These are phyloP conservation scores for Sycophila texana DNA, from an alignment of 2,888 invertebrate genomes.

Conservation along the genomic window DNA sequence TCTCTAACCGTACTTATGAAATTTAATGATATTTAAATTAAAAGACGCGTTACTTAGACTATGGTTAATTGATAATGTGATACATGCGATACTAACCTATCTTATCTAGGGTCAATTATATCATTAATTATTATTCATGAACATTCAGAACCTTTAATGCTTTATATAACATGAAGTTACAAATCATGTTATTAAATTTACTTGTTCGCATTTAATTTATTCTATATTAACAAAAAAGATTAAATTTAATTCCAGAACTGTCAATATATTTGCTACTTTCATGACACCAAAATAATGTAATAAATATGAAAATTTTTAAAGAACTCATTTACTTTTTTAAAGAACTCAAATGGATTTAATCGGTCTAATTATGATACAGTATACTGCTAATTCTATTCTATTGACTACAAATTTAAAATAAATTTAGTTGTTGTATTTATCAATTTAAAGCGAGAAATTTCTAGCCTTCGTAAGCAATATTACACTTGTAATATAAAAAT, in stretches of 20 bases:
- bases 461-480: not conserved
- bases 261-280: too few species aligned
- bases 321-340: not conserved
- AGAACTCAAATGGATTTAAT: not conserved
- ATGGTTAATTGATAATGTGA: conserved; percentile 48
- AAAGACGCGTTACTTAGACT: conserved; percentile 36
- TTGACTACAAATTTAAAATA: not conserved
- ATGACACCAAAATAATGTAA: too few species aligned
- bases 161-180: conserved; percentile 20
- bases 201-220: not conserved
- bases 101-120: conserved; percentile 36
- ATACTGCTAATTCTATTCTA: not conserved
- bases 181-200: conserved; percentile 26
- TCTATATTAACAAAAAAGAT: not conserved
- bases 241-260: not conserved
- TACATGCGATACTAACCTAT: conserved; percentile 39
- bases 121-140: conserved; percentile 64
- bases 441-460: not conserved
- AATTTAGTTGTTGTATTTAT: too few species aligned
- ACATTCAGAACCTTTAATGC: conserved; percentile 63
- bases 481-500: not conserved
- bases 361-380: not conserved
- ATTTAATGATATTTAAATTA: conserved; percentile 55
- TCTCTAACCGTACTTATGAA: conserved; percentile 68
- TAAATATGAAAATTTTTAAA: too few species aligned